Base-by-base conservation (phyloP, 92 coral and sea anemone genomes). In the Zoanthus gigantus region DNA sequence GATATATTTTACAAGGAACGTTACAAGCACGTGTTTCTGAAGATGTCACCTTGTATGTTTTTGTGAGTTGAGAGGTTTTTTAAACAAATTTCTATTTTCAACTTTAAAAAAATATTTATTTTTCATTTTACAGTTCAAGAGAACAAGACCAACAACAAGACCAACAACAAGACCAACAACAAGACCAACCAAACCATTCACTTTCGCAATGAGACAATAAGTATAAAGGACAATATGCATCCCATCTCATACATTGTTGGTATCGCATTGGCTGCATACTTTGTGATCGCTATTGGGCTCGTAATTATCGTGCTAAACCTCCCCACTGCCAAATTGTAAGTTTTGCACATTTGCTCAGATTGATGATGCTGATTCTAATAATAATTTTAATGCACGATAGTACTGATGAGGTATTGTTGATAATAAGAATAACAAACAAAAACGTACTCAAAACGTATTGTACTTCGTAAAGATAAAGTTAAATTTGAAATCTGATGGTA, bases 251-350 rank as follows among this genome's bases (percentile, higher is more conserved):
- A 44, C 50, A 7, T 2, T 46, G 52, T 72, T 28, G 76, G n/a
- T 7, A 8, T 32, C 23, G 52, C 29, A 13, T 44, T 72, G 2
- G 29, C 8, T 3, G 76, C 31, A 9, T 72, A 72, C 18, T 4
- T 72, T 7, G n/a, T 72, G 76, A 9, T 32, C 17, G 76, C 76
- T n/a, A 46, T 72, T 72, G 76, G 76, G 48, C 12, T 72, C 45
- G 52, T 72, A 4, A 28, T 37, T 10, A 18, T 72, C 8, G 14
- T 72, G 23, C 52, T 72, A 16, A 44, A 13, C 48, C 15, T 72
- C 48, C 42, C 42, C 53, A 72, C 16, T 8, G 45, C 47, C n/a
- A 72, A 72, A 72, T 44, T 37, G 76, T 72, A 72, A 72, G 76
- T 37, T 14, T 1, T 50, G 0, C 5, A 50, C 56, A 37, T 1